A percentile compares a stretch with the other conserved stretches of the same genome.
phyloP scores from a whole-genome alignment of 2,888 invertebrate genomes.

The Hydropsyche betteni region DNA sequence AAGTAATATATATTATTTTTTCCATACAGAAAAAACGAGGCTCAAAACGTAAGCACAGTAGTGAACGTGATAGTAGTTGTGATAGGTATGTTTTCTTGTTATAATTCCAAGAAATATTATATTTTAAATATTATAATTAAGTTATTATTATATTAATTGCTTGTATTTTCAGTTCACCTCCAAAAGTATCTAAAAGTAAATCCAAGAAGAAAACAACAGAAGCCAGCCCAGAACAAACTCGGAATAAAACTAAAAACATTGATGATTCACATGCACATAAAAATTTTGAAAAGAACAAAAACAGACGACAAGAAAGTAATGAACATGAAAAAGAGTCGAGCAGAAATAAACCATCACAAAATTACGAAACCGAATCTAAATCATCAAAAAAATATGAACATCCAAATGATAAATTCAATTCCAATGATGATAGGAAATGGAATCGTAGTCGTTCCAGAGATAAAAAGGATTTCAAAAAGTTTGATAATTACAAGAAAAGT shows the following conservation, averaged over 20 bases:
- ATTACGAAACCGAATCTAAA: constrained; percentile 52
- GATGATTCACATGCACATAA: constrained; percentile 41
- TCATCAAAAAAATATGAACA: constrained; percentile 54
- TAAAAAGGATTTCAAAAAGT: constrained; percentile 47
- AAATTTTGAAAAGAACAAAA: constrained; percentile 39
- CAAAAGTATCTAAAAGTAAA: constrained; percentile 55
- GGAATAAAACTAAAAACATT: constrained; percentile 37
- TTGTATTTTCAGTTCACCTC: constrained; percentile 59
- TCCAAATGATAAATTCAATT: constrained; percentile 49
- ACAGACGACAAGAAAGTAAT: constrained; percentile 38
- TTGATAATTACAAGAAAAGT: constrained; percentile 37
- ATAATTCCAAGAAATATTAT: no score
- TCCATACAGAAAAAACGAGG: constrained; percentile 51
- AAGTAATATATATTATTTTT: constrained; percentile 33
- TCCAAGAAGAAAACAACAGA: constrained; percentile 46
- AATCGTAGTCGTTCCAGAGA: constrained; percentile 51
- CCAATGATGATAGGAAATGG: constrained; percentile 50
- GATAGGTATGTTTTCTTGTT: constrained; percentile 47
- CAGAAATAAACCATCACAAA: constrained; percentile 20
- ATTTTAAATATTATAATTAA: not conserved
- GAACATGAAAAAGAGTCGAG: constrained; percentile 27
- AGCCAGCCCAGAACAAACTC: constrained; percentile 33
- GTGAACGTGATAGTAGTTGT: constrained; percentile 49
- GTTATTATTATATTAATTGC: constrained; percentile 9
- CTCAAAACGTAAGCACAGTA: constrained; percentile 46